These are phyloP conservation scores for Sebastes matsubarae DNA, from an alignment of 2,797 vertebrate genomes.

Conservation along the genomic window DNA sequence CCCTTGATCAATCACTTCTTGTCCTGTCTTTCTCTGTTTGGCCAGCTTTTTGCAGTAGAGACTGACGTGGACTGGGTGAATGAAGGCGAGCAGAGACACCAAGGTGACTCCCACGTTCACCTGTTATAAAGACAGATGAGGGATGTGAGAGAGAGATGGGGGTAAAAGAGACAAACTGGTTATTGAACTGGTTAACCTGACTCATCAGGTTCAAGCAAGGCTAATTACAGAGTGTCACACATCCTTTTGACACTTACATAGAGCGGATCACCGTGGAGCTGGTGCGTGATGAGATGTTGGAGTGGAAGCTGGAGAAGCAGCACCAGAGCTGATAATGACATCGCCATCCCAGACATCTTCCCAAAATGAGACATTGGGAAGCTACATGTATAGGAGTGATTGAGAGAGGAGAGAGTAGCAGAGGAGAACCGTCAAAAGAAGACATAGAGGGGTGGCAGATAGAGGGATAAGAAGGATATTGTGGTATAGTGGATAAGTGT, in stretches of 20 bases:
- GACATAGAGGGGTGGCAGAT: background rate
- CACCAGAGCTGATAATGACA: conserved; percentile 14
- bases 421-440: background rate
- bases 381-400: background rate
- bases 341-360: conserved; percentile 22
- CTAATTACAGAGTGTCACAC: background rate
- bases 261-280: conserved; percentile 19
- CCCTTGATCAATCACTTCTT: background rate
- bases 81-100: conserved; percentile 19
- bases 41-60: conserved; percentile 10
- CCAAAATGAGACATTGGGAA: conserved; percentile 38
- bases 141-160: background rate
- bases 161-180: background rate
- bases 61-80: conserved; percentile 12
- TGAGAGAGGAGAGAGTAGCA: background rate
- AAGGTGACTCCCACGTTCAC: conserved; percentile 3
- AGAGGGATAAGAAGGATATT: background rate
- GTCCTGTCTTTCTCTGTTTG: background rate
- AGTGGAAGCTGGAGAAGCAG: conserved; percentile 37
- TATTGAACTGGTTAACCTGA: background rate
- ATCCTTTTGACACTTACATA: conserved; percentile 17
- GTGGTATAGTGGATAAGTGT: too few relatives aligned
- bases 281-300: conserved; percentile 8
- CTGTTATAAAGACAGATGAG: background rate
- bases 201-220: background rate